These are phyloP conservation scores for Sceloporus tristichus DNA, from an alignment of 2,113 vertebrate genomes.

Conservation along the genomic window DNA sequence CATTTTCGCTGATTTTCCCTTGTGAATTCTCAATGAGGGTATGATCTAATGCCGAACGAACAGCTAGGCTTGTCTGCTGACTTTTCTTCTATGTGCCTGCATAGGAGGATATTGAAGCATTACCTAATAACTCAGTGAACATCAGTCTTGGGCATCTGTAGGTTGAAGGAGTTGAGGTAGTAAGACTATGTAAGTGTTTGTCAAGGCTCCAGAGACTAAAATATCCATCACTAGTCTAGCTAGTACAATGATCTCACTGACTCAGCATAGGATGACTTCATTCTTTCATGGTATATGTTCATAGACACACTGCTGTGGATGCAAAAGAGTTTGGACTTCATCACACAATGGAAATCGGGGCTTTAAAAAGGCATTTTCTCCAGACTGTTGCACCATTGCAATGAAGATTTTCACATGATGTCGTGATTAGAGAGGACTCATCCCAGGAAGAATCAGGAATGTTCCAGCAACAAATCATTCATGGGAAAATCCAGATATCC, in stretches of 20 bases:
- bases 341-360: too few species aligned
- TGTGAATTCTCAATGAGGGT: constrained; percentile 25
- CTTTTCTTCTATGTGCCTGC: constrained; percentile 45
- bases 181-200: background rate
- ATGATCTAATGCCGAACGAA: constrained; percentile 25
- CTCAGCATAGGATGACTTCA: background rate
- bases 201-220: background rate
- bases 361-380: too few species aligned
- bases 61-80: constrained; percentile 10
- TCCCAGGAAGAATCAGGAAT: too few species aligned
- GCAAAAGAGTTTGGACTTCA: constrained; percentile 27
- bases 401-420: too few species aligned
- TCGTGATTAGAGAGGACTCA: too few species aligned
- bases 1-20: constrained; percentile 37
- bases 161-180: background rate
- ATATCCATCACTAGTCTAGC: background rate
- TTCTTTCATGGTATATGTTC: background rate
- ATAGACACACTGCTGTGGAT: background rate
- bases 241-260: background rate
- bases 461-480: too few species aligned
- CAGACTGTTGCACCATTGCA: too few species aligned
- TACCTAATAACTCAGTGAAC: background rate
- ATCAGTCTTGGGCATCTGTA: background rate
- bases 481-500: too few species aligned
- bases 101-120: constrained; percentile 2